A percentile compares a stretch with the other conserved stretches of the same genome.
phyloP scores from a whole-genome alignment of 2,888 invertebrate genomes.

The Brenthis ino region DNA sequence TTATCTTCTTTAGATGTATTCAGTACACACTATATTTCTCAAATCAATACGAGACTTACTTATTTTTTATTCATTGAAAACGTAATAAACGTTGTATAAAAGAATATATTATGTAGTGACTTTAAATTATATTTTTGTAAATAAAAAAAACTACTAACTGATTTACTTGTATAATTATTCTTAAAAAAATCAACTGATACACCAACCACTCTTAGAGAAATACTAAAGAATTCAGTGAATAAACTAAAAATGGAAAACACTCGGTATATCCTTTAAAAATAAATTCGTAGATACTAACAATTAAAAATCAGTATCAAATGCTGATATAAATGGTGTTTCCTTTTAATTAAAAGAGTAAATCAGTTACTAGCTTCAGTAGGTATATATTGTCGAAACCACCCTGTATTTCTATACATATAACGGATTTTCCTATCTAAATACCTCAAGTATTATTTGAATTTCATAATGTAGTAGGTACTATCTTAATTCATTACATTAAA shows the following conservation, averaged over 20 bases:
- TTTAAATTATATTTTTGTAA: too few species aligned
- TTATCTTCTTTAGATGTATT: background rate
- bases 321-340: background rate
- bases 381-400: conserved; percentile 54
- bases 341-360: background rate
- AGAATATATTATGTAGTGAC: too few species aligned
- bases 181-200: too few species aligned
- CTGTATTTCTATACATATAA: conserved; percentile 51
- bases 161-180: too few species aligned
- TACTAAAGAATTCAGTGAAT: too few species aligned
- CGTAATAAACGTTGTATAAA: too few species aligned
- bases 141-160: too few species aligned
- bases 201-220: too few species aligned
- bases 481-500: background rate
- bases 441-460: background rate
- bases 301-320: too few species aligned
- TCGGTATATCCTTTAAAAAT: too few species aligned
- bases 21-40: background rate
- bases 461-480: conserved; percentile 30
- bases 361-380: background rate
- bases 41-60: background rate
- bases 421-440: background rate
- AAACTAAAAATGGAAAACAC: too few species aligned
- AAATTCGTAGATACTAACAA: too few species aligned
- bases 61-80: background rate